Evolutionary conservation across 2,888 invertebrate species (phyloP).

Genomic region (Dasysyrphus tricinctus): DNA sequence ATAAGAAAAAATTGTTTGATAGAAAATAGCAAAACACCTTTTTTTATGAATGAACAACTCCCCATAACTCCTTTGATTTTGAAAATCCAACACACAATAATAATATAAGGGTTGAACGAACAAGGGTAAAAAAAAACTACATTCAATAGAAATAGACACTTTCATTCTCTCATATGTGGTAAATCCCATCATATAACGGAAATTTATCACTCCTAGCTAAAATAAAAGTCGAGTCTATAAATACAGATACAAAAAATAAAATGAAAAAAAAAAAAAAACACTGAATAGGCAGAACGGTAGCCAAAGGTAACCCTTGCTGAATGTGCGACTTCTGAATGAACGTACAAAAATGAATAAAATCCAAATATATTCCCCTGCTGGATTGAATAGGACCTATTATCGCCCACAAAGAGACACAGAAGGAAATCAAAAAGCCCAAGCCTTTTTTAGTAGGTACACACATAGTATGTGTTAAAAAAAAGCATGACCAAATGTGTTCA

Average conservation of each 20-base stretch:
- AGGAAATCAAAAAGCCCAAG: background rate
- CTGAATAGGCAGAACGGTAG: constrained; percentile 47
- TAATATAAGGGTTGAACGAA: background rate
- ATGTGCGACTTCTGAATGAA: constrained; percentile 30
- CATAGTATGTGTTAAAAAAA: constrained; percentile 5
- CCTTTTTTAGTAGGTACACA: background rate
- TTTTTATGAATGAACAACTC: constrained; percentile 2
- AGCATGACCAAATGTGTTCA: constrained; percentile 50
- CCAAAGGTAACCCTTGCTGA: constrained; percentile 63
- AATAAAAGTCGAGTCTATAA: constrained; percentile 50
- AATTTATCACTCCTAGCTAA: constrained; percentile 44
- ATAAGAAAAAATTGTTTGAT: background rate
- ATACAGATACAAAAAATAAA: constrained; percentile 19
- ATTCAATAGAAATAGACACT: constrained; percentile 28
- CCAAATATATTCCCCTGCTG: constrained; percentile 6
- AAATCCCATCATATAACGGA: constrained; percentile 38
- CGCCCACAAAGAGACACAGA: constrained; percentile 16
- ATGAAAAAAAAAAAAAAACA: constrained; percentile 38
- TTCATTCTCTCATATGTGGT: constrained; percentile 25
- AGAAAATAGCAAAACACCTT: background rate
- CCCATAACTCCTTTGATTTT: background rate
- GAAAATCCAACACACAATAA: background rate
- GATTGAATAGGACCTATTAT: constrained; percentile 57
- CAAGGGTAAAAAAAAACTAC: background rate
- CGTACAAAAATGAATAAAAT: constrained; percentile 27